Conservation (phyloP, 2,113 vertebrate genomes). For the Tachysurus vachellii region DNA sequence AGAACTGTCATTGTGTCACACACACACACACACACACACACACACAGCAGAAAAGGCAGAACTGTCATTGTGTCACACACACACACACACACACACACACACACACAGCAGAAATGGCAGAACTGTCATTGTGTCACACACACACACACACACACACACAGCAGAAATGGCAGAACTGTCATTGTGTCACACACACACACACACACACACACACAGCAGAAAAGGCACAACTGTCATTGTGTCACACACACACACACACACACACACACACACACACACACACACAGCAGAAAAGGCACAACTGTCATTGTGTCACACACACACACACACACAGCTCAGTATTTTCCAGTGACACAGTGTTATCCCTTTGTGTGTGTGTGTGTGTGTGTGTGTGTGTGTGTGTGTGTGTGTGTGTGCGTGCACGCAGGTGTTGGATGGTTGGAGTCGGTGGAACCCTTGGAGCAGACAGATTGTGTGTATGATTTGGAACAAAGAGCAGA, state of each 20-base stretch:
- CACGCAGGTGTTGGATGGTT: slow-evolving; percentile 62
- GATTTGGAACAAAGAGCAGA: slow-evolving; percentile 62
- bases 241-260: too few relatives aligned
- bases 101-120: too few relatives aligned
- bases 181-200: too few relatives aligned
- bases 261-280: too few relatives aligned
- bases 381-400: slow-evolving; percentile 6
- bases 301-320: too few relatives aligned
- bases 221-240: too few relatives aligned
- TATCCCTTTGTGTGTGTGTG: neutral
- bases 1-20: too few relatives aligned
- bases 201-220: neutral
- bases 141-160: too few relatives aligned
- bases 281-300: too few relatives aligned
- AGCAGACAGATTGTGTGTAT: slow-evolving; percentile 61
- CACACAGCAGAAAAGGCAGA: neutral
- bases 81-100: neutral
- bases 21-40: too few relatives aligned
- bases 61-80: neutral
- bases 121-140: too few relatives aligned
- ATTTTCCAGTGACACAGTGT: neutral
- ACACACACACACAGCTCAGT: neutral
- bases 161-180: neutral
- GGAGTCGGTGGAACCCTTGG: slow-evolving; percentile 62
- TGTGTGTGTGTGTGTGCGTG: slow-evolving; percentile 15